Evolutionary conservation across 2,888 invertebrate genomes (phyloP), one percentile per base, ranked within the genome.

Genomic region (Ophion slaviceki): DNA sequence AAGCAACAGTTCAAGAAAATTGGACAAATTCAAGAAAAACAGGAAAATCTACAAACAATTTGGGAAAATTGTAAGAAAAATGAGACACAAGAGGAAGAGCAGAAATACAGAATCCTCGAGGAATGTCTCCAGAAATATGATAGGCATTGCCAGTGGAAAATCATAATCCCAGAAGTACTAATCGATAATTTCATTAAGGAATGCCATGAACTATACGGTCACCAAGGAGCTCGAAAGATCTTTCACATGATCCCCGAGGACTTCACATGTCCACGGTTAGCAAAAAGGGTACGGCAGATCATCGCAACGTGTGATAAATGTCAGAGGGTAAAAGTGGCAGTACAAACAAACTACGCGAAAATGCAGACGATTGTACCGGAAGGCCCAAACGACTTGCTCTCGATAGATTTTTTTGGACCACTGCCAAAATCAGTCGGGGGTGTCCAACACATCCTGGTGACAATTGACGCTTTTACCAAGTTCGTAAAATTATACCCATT

Each of bases 371-470:
- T 74, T 7, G 2, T 74, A 0, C 74, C 74, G 0, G 47, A 47
- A 1, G 8, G 64, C 28, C 62, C 62, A 45, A 17, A 24, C 3
- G 75, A 75, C 17, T 14, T 75, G 17, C 1, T 75, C 7, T 75
- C 75, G 2, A 64, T 75, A n/a, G 75, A 75, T 14, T 75, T 64
- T 24, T 75, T 64, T 47, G 75, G 75, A 17, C 64, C 75, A 2
- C 11, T 75, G 2, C 64, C 67, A 20, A 47, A 57, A n/a, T 66
- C 67, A 2, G 7, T 47, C 0, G 45, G 68, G 2, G 61, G 61
- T 0, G 61, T 68, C 0, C 61, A 70, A 47, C 45, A 70, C 47
- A 70, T 78, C 10, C 6, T 70, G 0, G 78, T 78, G 4, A 71
- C 66, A 2, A 79, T 79, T 0, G 79, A 71, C 17, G 71, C 64